Conservation (phyloP, 1,140 invertebrate species). For the Drosophila quadrilineata region DNA sequence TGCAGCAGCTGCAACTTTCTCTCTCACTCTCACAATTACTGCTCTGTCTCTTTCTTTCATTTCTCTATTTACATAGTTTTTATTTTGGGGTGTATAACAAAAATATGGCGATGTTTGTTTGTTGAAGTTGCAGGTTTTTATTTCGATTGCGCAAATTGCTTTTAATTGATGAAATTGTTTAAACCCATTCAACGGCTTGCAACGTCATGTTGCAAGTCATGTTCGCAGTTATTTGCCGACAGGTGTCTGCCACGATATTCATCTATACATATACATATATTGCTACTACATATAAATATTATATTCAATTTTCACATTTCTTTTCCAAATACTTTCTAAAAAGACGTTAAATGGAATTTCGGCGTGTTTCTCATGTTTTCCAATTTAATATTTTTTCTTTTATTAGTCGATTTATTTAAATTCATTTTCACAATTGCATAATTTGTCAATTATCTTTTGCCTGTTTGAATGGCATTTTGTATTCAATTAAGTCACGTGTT, state of each 20-base stretch:
- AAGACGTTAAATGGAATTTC: no score
- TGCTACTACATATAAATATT: no score
- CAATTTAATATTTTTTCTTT: background rate
- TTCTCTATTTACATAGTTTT: constrained; percentile 18
- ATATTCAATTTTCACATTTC: background rate
- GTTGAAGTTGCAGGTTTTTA: constrained; percentile 9
- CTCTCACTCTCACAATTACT: no score
- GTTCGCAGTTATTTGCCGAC: background rate
- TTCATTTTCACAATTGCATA: constrained; percentile 16
- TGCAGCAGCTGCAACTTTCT: background rate
- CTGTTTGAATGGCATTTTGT: constrained; percentile 22
- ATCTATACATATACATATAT: background rate
- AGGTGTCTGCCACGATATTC: no score
- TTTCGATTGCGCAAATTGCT: constrained; percentile 45
- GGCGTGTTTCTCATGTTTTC: no score
- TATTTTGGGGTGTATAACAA: background rate
- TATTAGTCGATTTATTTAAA: background rate
- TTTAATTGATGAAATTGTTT: constrained; percentile 75
- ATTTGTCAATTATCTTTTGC: constrained; percentile 44
- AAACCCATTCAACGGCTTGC: constrained; percentile 33
- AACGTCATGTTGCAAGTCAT: constrained; percentile 23
- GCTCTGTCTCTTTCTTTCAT: background rate
- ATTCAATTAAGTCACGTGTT: constrained; percentile 42
- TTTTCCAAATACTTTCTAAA: background rate
- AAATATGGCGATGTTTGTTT: constrained; percentile 24